Evolutionary conservation across 2,113 vertebrate species (phyloP), one percentile per base, ranked within the genome.

Genomic region (Seriola aureovittata): DNA sequence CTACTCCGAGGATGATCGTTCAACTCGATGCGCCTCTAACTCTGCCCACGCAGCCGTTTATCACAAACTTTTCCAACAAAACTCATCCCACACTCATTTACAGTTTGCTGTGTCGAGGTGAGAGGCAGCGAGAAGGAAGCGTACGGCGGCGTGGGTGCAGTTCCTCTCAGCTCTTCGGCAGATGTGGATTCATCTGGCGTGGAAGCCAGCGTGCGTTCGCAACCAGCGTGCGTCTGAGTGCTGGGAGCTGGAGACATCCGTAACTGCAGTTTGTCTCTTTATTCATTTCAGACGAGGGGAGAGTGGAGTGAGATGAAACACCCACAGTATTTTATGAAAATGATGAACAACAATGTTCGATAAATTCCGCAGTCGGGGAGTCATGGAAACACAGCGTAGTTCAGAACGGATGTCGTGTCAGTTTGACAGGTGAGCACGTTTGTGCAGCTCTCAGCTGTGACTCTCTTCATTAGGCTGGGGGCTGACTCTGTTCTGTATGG

Each of bases 41-140:
- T 73, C 77, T 44, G 50, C 83, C 86, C 71, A 88, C 84, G 44
- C 84, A 82, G 42, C 57, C 75, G 29, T 90, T 90, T 88, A 90
- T 83, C 73, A 68, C 68, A 81, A 90, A 90, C 64, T 84, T 86
- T 70, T 32, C 70, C 71, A 81, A 85, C 78, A 75, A 76, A 81
- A 79, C 60, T 82, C 86, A 80, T 77, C 86, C 84, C 80, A 84
- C 83, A 67, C 85, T 84, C 66, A 84, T 81, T 72, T 84, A 68
- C 82, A 38, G 71, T 13, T n/a, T 67, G 78, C 70, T 79, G 64
- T 73, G 72, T 74, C 0, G 75, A 88, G 78, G 78, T 86, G 81
- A 85, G 73, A 74, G 75, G 75, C 80, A 71, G 16, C 3, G 16
- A 67, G 69, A 87, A 71, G 52, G 64, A 74, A 63, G 34, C 21